Conservation (phyloP, 2,797 vertebrate species). For the Liasis olivaceus region DNA sequence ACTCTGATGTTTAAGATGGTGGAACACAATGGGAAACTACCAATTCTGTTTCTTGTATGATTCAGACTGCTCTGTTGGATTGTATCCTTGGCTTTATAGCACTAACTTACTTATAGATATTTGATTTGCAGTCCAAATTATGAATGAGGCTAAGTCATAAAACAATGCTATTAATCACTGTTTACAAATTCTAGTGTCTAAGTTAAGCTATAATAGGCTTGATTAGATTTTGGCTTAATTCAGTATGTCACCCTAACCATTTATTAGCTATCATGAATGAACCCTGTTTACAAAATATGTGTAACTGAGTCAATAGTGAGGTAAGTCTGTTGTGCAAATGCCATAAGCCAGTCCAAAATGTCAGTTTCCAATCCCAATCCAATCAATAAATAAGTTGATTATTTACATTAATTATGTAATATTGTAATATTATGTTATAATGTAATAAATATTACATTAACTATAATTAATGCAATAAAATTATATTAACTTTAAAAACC, state of each 20-base stretch:
- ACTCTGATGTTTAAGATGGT: background rate
- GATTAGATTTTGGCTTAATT: background rate
- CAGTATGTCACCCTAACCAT: background rate
- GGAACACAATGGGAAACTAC: background rate
- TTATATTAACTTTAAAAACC: background rate
- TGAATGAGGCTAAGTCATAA: background rate
- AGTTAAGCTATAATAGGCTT: background rate
- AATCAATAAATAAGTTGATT: background rate
- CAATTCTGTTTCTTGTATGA: background rate
- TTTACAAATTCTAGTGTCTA: background rate
- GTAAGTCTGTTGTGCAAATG: background rate
- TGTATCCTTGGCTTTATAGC: background rate
- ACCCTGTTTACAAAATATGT: background rate
- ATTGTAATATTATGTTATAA: too few species aligned
- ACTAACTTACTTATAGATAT: background rate
- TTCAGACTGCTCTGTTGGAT: background rate
- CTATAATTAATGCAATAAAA: too few species aligned
- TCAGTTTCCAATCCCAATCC: background rate
- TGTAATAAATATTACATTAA: too few species aligned
- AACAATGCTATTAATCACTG: background rate
- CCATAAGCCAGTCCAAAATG: background rate
- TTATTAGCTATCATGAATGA: background rate
- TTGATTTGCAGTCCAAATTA: background rate
- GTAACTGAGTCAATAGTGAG: background rate
- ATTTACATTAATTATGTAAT: background rate